These are phyloP conservation scores for Luperina nickerlii DNA, from an alignment of 2,888 invertebrate genomes.

Conservation along the genomic window DNA sequence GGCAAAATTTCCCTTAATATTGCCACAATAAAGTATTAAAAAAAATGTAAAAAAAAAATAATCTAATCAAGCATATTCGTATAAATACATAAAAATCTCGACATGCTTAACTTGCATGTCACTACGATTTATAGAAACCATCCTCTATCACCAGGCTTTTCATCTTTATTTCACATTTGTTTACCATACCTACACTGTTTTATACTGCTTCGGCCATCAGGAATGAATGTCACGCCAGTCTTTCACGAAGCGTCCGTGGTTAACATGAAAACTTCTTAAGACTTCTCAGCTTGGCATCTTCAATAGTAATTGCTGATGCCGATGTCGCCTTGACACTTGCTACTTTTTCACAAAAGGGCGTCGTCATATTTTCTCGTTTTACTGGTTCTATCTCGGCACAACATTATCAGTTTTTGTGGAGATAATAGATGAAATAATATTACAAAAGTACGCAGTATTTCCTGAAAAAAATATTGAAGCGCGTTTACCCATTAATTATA, in stretches of 20 bases:
- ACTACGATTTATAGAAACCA: neutral
- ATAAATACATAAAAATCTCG: neutral
- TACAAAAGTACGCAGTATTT: no score
- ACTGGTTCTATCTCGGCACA: neutral
- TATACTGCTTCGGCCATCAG: no score
- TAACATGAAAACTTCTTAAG: neutral
- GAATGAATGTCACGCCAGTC: neutral
- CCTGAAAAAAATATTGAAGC: neutral
- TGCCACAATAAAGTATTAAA: no score
- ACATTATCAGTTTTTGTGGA: no score
- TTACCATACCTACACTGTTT: no score
- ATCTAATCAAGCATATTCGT: no score
- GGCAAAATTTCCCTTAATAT: no score
- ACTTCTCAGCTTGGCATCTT: neutral
- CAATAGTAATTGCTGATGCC: neutral
- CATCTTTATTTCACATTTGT: neutral
- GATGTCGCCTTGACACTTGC: neutral
- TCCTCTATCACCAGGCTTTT: neutral
- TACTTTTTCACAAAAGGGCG: neutral
- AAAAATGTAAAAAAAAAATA: no score
- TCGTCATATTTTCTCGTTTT: neutral
- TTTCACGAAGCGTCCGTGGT: no score
- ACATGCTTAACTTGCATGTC: neutral
- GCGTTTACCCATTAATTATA: no score
- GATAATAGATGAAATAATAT: neutral